Conservation (phyloP, 2,888 invertebrate genomes). For the Cheilosia scutellata region DNA sequence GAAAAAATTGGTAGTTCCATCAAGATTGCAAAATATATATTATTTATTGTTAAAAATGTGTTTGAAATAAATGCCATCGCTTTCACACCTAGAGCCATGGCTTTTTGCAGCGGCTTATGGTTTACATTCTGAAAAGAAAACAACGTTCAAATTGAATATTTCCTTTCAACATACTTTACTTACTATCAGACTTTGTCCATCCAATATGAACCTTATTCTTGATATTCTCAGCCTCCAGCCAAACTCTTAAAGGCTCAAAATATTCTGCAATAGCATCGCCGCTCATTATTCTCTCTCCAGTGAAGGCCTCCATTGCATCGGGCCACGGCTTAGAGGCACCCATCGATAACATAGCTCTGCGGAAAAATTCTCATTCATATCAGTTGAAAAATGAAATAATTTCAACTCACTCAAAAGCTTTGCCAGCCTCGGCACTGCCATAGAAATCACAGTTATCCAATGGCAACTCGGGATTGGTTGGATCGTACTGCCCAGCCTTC, state of each 20-base stretch:
- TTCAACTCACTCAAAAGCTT: slow-evolving; percentile 86
- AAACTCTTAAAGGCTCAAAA: slow-evolving; percentile 91
- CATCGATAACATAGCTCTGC: slow-evolving; percentile 88
- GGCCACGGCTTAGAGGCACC: slow-evolving; percentile 92
- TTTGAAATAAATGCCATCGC: neutral
- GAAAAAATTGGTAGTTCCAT: neutral
- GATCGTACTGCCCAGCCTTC: slow-evolving; percentile 91
- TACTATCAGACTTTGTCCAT: slow-evolving; percentile 85
- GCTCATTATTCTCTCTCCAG: slow-evolving; percentile 90
- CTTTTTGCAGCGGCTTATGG: neutral
- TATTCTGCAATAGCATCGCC: slow-evolving; percentile 91
- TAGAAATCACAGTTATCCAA: slow-evolving; percentile 95
- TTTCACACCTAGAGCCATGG: neutral
- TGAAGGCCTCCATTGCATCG: slow-evolving; percentile 92
- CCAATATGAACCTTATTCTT: slow-evolving; percentile 88
- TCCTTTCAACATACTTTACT: slow-evolving; percentile 57
- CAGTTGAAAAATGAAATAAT: neutral
- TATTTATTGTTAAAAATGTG: neutral
- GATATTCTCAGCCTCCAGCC: slow-evolving; percentile 90
- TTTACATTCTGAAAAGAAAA: slow-evolving; percentile 53
- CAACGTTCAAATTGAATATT: too few relatives aligned
- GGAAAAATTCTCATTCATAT: neutral
- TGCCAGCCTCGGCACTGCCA: slow-evolving; percentile 91
- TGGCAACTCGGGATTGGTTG: slow-evolving; percentile 87
- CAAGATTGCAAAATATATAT: neutral